These are phyloP conservation scores for Theristus sp. DNA, from an alignment of 2,888 invertebrate species.

Conservation along the genomic window DNA sequence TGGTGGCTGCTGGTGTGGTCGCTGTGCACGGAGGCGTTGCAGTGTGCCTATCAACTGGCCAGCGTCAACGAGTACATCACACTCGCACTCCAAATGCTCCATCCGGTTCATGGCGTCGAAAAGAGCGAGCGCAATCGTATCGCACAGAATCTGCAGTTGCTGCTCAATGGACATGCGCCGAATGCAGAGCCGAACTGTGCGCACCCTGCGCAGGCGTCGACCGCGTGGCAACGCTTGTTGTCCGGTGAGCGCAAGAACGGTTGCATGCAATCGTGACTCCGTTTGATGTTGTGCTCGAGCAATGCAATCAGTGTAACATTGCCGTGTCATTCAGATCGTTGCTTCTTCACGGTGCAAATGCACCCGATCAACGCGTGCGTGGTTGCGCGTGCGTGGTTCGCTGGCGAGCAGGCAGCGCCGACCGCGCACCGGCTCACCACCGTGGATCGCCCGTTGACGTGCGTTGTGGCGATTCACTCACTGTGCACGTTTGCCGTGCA, in stretches of 20 bases:
- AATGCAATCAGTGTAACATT: too few relatives aligned
- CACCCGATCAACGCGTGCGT: conserved; percentile 6
- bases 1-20: conserved; percentile 4
- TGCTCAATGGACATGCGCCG: background rate
- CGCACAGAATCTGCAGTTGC: background rate
- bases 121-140: background rate
- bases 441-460: background rate
- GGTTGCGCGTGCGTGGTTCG: conserved; percentile 1
- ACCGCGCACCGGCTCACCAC: background rate
- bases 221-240: conserved; percentile 2
- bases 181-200: background rate
- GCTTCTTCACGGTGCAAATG: conserved; percentile 8
- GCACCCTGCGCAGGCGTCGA: background rate
- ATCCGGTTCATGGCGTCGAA: background rate
- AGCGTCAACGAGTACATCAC: conserved; percentile 8
- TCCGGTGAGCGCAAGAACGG: too few relatives aligned
- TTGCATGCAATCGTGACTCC: too few relatives aligned
- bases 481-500: background rate
- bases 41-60: conserved; percentile 5
- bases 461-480: background rate
- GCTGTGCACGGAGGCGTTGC: background rate
- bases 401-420: background rate
- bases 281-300: too few relatives aligned
- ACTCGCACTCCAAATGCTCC: conserved; percentile 4
- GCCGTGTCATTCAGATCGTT: too few relatives aligned